Percentiles rank a stretch among this genome's conserved stretches.
Evolutionary conservation across 1,140 invertebrate genomes (phyloP).

Genomic region (Forficula auricularia): DNA sequence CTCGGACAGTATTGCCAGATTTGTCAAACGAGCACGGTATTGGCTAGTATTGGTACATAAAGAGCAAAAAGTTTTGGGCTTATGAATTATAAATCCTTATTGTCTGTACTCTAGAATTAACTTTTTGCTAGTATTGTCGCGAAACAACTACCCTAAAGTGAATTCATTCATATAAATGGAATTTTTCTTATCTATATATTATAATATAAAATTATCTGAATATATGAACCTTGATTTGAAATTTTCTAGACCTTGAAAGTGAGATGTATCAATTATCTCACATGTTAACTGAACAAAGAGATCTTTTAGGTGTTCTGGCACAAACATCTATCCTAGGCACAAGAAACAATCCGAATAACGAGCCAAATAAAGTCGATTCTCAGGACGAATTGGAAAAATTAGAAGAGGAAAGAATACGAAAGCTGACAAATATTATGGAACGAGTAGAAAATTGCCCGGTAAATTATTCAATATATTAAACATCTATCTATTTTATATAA

Average conservation of each 20-base stretch:
- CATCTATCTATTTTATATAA: background rate
- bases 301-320: slow-evolving; percentile 61
- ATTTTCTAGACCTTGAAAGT: slow-evolving; percentile 65
- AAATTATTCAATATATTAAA: slow-evolving; percentile 18
- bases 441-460: slow-evolving; percentile 76
- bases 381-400: slow-evolving; percentile 39
- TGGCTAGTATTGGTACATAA: too few relatives aligned
- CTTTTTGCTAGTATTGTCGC: too few relatives aligned
- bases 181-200: too few relatives aligned
- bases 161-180: too few relatives aligned
- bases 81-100: too few relatives aligned
- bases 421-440: slow-evolving; percentile 62
- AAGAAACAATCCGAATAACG: slow-evolving; percentile 24
- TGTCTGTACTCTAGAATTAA: too few relatives aligned
- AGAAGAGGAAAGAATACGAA: slow-evolving; percentile 42
- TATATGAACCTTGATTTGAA: too few relatives aligned
- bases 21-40: too few relatives aligned
- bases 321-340: slow-evolving; percentile 52
- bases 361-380: slow-evolving; percentile 31
- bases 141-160: too few relatives aligned
- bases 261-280: slow-evolving; percentile 98
- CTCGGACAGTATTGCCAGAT: too few relatives aligned
- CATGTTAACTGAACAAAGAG: slow-evolving; percentile 83
- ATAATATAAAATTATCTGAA: too few relatives aligned
- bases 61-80: too few relatives aligned